phyloP scores from a whole-genome alignment of 2,113 vertebrate species.

The Athene cunicularia region DNA sequence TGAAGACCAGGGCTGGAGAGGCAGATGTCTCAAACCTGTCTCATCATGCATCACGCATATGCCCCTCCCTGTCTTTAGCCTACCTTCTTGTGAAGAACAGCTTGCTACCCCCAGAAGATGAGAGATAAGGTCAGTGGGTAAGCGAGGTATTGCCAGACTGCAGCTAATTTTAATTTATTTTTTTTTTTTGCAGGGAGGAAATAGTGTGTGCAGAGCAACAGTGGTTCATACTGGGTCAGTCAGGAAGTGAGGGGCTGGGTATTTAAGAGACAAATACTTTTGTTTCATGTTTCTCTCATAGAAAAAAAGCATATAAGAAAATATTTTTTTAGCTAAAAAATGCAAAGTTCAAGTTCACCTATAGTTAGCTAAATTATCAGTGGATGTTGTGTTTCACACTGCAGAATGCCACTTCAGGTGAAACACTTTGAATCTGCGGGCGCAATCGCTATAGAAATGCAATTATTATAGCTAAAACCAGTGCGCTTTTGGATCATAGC shows the following conservation, averaged over 20 bases:
- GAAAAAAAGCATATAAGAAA: neutral
- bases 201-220: neutral
- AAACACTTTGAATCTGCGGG: neutral
- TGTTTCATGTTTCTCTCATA: neutral
- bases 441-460: neutral
- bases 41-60: rapidly evolving
- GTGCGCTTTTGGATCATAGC: neutral
- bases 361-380: neutral
- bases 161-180: neutral
- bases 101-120: neutral
- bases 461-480: neutral
- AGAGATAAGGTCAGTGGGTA: neutral
- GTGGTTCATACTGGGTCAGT: slow-evolving; percentile 3
- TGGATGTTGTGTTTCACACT: neutral
- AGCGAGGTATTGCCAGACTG: neutral
- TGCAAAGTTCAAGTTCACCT: neutral
- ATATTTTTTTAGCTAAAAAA: neutral
- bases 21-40: neutral
- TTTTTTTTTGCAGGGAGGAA: neutral
- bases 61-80: neutral
- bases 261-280: neutral
- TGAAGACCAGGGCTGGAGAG: neutral
- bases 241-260: slow-evolving; percentile 34
- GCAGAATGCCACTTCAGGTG: neutral
- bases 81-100: neutral